Base-by-base conservation (phyloP, 2,113 vertebrate species). In the Butastur rufipennis region DNA sequence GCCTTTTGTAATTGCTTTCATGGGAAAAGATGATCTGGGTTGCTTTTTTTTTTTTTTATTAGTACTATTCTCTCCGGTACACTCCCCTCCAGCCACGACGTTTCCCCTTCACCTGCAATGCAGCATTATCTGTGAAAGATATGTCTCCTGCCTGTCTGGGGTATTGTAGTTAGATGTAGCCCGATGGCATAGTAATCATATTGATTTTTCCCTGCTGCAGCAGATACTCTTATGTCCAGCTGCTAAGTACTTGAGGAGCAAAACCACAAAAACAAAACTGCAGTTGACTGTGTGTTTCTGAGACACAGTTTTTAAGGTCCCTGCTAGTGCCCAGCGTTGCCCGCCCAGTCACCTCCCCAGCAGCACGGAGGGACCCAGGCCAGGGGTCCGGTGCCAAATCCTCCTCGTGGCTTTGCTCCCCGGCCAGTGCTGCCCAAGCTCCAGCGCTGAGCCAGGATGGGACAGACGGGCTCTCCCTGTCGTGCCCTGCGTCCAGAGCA, bases 201-300 rank as follows among this genome's bases (percentile, higher is more conserved):
- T 91, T 34, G 96, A 96, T 97, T 95, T 93, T 83, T 95, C 81
- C 86, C 90, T 81, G 70, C 78, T 74, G 87, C 95, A 80, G 83
- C 88, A 89, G 80, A 67, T 61, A n/a, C 53, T 36, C 23, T 71
- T 45, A 13, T 34, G 56, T 90, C 93, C 86, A 61, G 13, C 86
- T 55, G 31, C 63, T 90, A 38, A 78, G 81, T 47, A 56, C 72
- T 71, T 11, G 36, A 48, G 95, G 42, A 67, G 88, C 14, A 43
- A n/a, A 94, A 45, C 2, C 43, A n/a, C 38, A 11, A 0, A 71
- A 86, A 55, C 2, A 53, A 86, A 31, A 53, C 53, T 7, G 2
- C 40, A 55, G 72, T 29, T 32, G 93, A 61, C 34, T 16, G 45
- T 2, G 1, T 17, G 52, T 73, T 92, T 50, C 75, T 55, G 80